Conservation (phyloP, 2,797 vertebrate genomes). For the Clarias laeviceps region DNA sequence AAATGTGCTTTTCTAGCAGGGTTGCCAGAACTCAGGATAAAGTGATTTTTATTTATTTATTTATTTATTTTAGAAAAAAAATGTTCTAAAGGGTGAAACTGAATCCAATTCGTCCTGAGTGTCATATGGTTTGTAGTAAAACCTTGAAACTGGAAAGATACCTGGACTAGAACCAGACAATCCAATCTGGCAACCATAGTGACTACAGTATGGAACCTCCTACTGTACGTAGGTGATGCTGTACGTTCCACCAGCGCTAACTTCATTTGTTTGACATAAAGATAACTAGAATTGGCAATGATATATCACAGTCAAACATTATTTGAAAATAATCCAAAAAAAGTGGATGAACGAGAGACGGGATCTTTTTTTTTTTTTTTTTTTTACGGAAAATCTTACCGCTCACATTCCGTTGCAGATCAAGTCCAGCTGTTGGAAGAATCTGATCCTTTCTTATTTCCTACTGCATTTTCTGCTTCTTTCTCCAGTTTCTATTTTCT, state of each 20-base stretch:
- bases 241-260: neutral
- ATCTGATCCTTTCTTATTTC: neutral
- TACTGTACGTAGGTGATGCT: neutral
- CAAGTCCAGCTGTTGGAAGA: neutral
- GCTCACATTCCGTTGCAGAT: neutral
- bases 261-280: neutral
- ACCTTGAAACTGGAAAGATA: neutral
- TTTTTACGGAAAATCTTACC: neutral
- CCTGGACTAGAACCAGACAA: neutral
- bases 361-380: neutral
- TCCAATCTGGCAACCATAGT: neutral
- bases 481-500: too few species aligned
- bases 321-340: neutral
- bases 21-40: neutral
- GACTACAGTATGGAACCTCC: neutral
- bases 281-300: neutral
- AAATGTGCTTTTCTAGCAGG: neutral
- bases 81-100: neutral
- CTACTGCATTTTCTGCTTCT: neutral
- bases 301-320: neutral
- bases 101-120: neutral
- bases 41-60: neutral
- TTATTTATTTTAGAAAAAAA: neutral
- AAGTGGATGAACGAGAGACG: neutral
- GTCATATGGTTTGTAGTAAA: neutral